Evolutionary conservation across 2,888 invertebrate species (phyloP), one percentile per base, ranked within the genome.

Genomic region (Calliphora vomitoria): DNA sequence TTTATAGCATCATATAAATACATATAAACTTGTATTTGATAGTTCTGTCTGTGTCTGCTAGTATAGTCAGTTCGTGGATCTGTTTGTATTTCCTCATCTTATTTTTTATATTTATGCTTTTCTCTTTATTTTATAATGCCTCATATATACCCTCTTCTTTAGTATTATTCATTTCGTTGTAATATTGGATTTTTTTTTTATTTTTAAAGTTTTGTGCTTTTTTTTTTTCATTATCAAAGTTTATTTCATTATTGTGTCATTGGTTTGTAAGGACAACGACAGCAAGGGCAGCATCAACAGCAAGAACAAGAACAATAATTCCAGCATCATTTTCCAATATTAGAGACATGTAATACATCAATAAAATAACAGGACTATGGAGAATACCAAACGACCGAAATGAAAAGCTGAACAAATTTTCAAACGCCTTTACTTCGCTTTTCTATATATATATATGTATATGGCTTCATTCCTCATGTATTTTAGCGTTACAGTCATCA

Each of bases 221-320:
- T 25, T 58, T 25, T 74, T 68, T 53, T 53, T 62, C 35, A 44
- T 75, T 25, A 53, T 78, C 44, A 55, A 62, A 75, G 75, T 80
- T 80, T 75, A 80, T 85, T 80, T 80, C 69, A 85, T 85, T 85
- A 85, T 81, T 75, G 62, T 85, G 85, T 75, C 80, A 85, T 81
- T 85, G 85, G 81, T 85, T 85, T 62, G 62, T 80, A 64, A 76
- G 47, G 62, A 69, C 69, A 64, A 74, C 44, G 75, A 81, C 62
- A 69, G 69, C 74, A 74, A 81, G 50, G 25, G 13, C 71, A 47
- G 8, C 50, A 71, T 41, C 8, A 74, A 25, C 25, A 74, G n/a
- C n/a, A n/a, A n/a, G n/a, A n/a, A n/a, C 41, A 76, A 60, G 20
- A 18, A 50, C 6, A 55, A 41, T 69, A 47, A 31, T 76, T 69